These are phyloP conservation scores for Andrena hattorfiana DNA, from an alignment of 2,888 invertebrate genomes.

Conservation along the genomic window DNA sequence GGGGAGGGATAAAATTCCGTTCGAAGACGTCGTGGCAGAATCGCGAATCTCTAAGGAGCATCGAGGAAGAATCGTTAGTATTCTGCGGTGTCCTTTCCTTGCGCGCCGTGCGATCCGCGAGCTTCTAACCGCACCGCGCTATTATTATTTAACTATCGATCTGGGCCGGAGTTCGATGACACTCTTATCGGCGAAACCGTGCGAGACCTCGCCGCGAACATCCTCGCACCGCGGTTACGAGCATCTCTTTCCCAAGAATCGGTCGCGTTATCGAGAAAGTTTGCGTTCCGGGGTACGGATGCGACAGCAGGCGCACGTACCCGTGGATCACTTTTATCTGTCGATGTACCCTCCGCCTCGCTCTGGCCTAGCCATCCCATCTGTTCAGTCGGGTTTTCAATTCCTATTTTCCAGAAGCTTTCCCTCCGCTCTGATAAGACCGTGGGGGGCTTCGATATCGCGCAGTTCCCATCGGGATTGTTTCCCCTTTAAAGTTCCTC, in stretches of 20 bases:
- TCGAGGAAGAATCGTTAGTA: background rate
- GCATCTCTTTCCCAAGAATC: background rate
- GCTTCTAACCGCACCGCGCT: too few species aligned
- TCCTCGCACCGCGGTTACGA: conserved; percentile 15
- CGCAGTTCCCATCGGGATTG: conserved; percentile 28
- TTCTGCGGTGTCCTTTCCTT: background rate
- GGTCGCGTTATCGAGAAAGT: conserved; percentile 15
- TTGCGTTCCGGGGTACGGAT: conserved; percentile 5
- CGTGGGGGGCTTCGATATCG: conserved; percentile 26
- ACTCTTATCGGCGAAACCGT: conserved; percentile 21
- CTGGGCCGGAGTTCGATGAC: background rate
- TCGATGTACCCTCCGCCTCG: conserved; percentile 24
- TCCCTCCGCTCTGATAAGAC: conserved; percentile 32
- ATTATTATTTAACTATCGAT: conserved; percentile 21
- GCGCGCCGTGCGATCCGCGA: background rate
- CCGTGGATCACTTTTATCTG: conserved; percentile 10
- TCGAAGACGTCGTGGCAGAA: background rate
- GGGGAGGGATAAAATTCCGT: conserved; percentile 29
- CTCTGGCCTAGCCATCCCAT: background rate
- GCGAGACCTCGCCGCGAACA: background rate
- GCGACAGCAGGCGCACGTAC: background rate
- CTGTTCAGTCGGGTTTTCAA: conserved; percentile 27
- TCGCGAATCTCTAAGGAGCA: conserved; percentile 11
- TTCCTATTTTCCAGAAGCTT: conserved; percentile 49
- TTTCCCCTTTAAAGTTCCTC: conserved; percentile 27